These are phyloP conservation scores for Malurus alboscapulatus DNA, from an alignment of 2,113 vertebrate species.

Conservation along the genomic window DNA sequence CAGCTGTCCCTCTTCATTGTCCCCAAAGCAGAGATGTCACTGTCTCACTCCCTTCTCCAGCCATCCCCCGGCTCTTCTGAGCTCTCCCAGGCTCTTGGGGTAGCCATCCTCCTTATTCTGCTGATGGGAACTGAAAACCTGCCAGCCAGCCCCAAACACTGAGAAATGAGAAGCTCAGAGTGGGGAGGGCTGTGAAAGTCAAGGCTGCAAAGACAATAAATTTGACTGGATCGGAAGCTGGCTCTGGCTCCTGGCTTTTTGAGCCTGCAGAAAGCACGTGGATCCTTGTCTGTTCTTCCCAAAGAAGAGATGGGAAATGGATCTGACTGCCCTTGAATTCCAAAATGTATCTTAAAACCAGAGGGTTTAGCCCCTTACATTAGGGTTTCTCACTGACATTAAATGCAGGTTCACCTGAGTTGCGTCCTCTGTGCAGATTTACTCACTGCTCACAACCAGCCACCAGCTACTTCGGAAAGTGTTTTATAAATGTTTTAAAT, in stretches of 20 bases:
- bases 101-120: not conserved
- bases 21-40: accelerated
- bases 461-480: not conserved
- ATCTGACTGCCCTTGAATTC: not conserved
- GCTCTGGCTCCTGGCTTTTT: not conserved
- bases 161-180: conserved; percentile 20
- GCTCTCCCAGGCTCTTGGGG: not conserved
- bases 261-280: not conserved
- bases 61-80: not conserved
- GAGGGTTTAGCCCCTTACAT: not conserved
- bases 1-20: not conserved
- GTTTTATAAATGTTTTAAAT: not conserved
- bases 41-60: not conserved
- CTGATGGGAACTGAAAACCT: conserved; percentile 41
- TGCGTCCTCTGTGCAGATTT: not conserved
- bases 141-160: conserved; percentile 22
- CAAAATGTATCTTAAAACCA: not conserved
- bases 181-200: not conserved
- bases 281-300: not conserved
- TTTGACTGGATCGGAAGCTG: not conserved
- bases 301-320: not conserved
- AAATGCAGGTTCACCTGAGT: not conserved
- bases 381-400: not conserved
- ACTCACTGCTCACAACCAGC: not conserved
- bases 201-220: not conserved